Conservation (phyloP, 2,797 vertebrate species). For the Rhynchonycteris naso region DNA sequence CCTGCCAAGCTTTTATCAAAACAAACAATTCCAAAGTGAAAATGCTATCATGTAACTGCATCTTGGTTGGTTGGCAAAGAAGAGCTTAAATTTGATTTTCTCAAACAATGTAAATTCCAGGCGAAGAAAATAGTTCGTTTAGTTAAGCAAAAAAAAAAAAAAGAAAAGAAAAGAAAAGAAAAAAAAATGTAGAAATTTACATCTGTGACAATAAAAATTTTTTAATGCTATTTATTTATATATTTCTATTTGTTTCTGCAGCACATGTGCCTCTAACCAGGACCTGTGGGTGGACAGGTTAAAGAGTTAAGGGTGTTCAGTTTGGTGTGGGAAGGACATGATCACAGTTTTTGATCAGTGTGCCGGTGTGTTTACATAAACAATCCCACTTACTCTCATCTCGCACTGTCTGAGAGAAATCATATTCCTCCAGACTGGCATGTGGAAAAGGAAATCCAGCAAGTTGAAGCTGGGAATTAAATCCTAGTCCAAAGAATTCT, state of each 20-base stretch:
- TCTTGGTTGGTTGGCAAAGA: background rate
- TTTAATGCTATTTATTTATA: background rate
- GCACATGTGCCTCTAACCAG: background rate
- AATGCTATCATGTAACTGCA: background rate
- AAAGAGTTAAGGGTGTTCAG: background rate
- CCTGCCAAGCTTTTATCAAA: background rate
- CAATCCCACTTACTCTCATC: background rate
- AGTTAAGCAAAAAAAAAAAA: too few relatives aligned
- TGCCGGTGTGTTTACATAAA: background rate
- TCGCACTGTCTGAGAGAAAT: background rate
- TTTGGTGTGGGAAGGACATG: background rate
- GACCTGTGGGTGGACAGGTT: background rate
- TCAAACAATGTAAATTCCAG: background rate
- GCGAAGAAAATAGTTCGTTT: background rate
- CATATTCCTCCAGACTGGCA: background rate
- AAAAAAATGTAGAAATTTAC: background rate
- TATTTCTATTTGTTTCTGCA: background rate
- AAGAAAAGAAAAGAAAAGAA: too few relatives aligned
- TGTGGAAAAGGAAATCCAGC: background rate
- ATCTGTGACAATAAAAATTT: background rate
- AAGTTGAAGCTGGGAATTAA: background rate
- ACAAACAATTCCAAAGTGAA: conserved; percentile 7
- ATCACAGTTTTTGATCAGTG: background rate
- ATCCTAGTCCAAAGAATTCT: background rate
- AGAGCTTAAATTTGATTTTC: conserved; percentile 18